A percentile compares a stretch with the other conserved stretches of the same genome.
Conservation (phyloP, 2,113 vertebrate species). For the Albula glossodonta region DNA sequence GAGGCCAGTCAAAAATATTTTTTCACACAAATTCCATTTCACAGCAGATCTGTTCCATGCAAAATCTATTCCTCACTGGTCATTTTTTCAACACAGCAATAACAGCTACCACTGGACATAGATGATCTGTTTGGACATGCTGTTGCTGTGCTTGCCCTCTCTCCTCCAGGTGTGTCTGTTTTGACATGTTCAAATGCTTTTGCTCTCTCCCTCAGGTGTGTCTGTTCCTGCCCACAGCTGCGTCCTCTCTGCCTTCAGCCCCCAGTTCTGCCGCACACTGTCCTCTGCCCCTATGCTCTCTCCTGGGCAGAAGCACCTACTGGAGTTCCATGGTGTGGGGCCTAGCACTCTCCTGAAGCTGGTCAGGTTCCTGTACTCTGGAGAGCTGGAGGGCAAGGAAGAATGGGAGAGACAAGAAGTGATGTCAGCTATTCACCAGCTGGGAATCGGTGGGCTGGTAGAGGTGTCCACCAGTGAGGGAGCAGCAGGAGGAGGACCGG, state of each 20-base stretch:
- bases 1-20: too few relatives aligned
- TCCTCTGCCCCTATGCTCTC: conserved; percentile 45
- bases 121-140: too few relatives aligned
- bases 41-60: too few relatives aligned
- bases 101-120: too few relatives aligned
- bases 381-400: conserved; percentile 75
- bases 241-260: conserved; percentile 82
- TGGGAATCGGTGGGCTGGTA: conserved; percentile 68
- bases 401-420: conserved; percentile 74
- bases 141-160: too few relatives aligned
- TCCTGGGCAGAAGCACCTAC: conserved; percentile 59
- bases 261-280: conserved; percentile 75
- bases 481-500: conserved; percentile 12
- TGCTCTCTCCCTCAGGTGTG: conserved; percentile 64
- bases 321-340: conserved; percentile 75
- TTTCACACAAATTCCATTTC: too few relatives aligned
- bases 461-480: not conserved
- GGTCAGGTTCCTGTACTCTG: conserved; percentile 81
- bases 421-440: conserved; percentile 74
- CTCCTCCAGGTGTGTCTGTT: too few relatives aligned
- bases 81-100: too few relatives aligned
- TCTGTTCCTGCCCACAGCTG: conserved; percentile 82
- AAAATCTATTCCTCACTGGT: too few relatives aligned
- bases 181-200: too few relatives aligned
- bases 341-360: conserved; percentile 73